These are phyloP conservation scores for Teinopalpus imperialis DNA, from an alignment of 2,888 invertebrate genomes.

Conservation along the genomic window DNA sequence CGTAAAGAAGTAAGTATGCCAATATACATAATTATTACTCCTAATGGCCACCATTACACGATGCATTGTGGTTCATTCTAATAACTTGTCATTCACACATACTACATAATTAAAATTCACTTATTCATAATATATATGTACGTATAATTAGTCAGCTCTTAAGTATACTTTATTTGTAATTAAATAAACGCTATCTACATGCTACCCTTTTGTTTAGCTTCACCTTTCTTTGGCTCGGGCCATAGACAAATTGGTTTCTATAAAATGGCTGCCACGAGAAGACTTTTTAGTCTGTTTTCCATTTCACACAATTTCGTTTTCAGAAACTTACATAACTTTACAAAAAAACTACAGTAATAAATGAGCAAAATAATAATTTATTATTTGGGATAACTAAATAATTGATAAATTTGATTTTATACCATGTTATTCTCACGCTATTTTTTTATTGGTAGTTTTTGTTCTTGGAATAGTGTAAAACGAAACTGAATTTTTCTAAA, in stretches of 20 bases:
- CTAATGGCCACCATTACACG: slow-evolving; percentile 82
- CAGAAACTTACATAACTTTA: no score
- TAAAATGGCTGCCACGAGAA: slow-evolving; percentile 77
- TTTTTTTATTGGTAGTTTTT: no score
- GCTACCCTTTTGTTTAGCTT: slow-evolving; percentile 81
- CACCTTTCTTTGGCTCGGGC: slow-evolving; percentile 75
- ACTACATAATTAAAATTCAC: slow-evolving; percentile 47
- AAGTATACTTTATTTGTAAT: slow-evolving; percentile 55
- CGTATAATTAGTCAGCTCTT: slow-evolving; percentile 48
- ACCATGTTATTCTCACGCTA: no score
- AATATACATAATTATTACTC: slow-evolving; percentile 80
- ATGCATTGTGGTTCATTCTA: slow-evolving; percentile 75
- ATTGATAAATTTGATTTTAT: no score
- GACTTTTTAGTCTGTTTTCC: slow-evolving; percentile 45
- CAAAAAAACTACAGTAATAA: no score
- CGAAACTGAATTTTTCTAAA: neutral
- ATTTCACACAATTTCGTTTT: slow-evolving; percentile 34
- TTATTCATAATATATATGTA: slow-evolving; percentile 45
- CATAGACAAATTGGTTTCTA: slow-evolving; percentile 71
- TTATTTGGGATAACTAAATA: no score
- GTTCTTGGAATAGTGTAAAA: neutral
- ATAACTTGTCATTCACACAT: slow-evolving; percentile 48
- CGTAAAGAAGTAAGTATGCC: slow-evolving; percentile 74
- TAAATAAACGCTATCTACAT: slow-evolving; percentile 76
- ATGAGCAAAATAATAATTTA: no score